These are phyloP conservation scores for Drosophila hawaiiensis DNA, from an alignment of 2,888 invertebrate genomes.

Conservation along the genomic window DNA sequence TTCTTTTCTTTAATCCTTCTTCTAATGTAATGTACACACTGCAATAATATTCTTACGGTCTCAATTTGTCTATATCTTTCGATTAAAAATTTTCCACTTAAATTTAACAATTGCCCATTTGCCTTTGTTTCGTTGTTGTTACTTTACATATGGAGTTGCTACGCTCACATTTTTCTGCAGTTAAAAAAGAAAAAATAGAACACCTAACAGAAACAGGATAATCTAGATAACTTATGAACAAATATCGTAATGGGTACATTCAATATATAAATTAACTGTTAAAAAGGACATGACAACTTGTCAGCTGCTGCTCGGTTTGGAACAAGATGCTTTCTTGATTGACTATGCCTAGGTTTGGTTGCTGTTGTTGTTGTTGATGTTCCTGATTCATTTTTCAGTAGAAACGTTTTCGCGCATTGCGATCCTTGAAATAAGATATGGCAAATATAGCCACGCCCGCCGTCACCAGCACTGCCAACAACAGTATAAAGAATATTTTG, in stretches of 20 bases:
- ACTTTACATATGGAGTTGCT: conserved; percentile 32
- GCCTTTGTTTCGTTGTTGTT: conserved; percentile 23
- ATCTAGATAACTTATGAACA: conserved; percentile 54
- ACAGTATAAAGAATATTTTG: conserved; percentile 95
- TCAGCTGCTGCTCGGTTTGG: conserved; percentile 35
- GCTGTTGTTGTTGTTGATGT: conserved; percentile 10
- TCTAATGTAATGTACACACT: conserved; percentile 63
- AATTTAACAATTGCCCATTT: conserved; percentile 72
- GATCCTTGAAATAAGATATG: conserved; percentile 97
- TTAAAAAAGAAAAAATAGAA: conserved; percentile 26
- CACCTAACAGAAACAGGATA: conserved; percentile 24
- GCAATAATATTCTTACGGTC: conserved; percentile 76
- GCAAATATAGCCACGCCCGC: conserved; percentile 94
- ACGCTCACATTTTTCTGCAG: conserved; percentile 9
- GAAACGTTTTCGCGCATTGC: conserved; percentile 94
- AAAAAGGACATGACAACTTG: conserved; percentile 49
- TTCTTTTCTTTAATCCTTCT: conserved; percentile 37
- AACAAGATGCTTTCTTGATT: conserved; percentile 54
- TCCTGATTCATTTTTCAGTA: conserved; percentile 64
- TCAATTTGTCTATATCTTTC: conserved; percentile 76
- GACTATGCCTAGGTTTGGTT: conserved; percentile 62
- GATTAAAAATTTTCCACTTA: conserved; percentile 75
- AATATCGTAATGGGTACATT: conserved; percentile 53
- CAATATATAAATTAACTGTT: conserved; percentile 60
- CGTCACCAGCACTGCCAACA: conserved; percentile 92